These are phyloP conservation scores for Cassiopea andromeda DNA, from an alignment of 30 jellyfish, hydroid and myxozoan genomes.

Conservation along the genomic window DNA sequence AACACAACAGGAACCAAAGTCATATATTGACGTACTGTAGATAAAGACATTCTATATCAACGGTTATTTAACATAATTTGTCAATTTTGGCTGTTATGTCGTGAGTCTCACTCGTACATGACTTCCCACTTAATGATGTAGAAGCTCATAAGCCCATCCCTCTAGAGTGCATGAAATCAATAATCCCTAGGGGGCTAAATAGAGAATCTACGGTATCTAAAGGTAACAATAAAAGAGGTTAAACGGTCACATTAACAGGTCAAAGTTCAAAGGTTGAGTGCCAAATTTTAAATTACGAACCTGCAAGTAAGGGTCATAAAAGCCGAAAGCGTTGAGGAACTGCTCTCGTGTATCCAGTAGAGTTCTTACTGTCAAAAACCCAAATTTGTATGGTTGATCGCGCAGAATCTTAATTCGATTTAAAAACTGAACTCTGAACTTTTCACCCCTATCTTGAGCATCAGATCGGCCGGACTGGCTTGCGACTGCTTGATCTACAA, in stretches of 20 bases:
- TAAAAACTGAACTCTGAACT: constrained; percentile 72
- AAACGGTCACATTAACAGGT: neutral
- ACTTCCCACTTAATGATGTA: too few relatives aligned
- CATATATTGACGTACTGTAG: too few relatives aligned
- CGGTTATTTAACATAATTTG: too few relatives aligned
- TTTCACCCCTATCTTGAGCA: constrained; percentile 88
- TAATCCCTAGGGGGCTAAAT: too few relatives aligned
- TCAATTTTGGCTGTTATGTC: too few relatives aligned
- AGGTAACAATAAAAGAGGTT: neutral
- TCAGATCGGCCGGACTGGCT: constrained; percentile 94
- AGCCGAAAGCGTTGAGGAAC: constrained; percentile 77
- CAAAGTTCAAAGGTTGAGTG: neutral
- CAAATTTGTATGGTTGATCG: constrained; percentile 85
- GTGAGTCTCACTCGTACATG: too few relatives aligned
- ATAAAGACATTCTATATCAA: too few relatives aligned
- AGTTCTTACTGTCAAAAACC: constrained; percentile 83
- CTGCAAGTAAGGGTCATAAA: constrained; percentile 94
- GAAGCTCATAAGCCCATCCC: too few relatives aligned
- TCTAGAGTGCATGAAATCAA: too few relatives aligned
- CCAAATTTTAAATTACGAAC: constrained; percentile 18
- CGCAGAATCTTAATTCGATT: constrained; percentile 66
- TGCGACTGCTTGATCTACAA: constrained; percentile 79
- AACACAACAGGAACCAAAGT: too few relatives aligned
- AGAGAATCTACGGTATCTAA: too few relatives aligned
- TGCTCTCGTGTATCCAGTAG: constrained; percentile 94